Evolutionary conservation across 2,888 invertebrate genomes (phyloP).

Genomic region (Sinotaia quadrata): DNA sequence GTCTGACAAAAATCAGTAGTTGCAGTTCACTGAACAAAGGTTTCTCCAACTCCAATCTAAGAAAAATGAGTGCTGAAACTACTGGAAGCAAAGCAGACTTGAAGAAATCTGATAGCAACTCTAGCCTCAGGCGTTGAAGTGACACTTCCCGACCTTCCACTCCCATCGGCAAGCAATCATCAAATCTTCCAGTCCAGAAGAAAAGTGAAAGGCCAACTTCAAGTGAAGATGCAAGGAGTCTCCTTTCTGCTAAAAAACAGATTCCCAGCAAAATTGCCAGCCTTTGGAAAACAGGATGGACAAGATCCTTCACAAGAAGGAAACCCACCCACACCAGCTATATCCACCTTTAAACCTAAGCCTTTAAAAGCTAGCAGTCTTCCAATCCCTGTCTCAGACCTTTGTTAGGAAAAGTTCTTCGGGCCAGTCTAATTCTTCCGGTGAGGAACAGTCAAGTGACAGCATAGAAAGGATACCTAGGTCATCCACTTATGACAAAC

Average conservation of each 20-base stretch:
- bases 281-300: constrained; percentile 78
- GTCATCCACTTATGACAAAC: constrained; percentile 24
- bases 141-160: constrained; percentile 53
- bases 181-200: not conserved
- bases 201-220: constrained; percentile 8
- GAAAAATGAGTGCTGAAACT: constrained; percentile 29
- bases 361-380: not conserved
- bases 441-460: constrained; percentile 13
- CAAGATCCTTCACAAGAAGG: constrained; percentile 2
- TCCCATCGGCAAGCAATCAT: constrained; percentile 42
- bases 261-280: constrained; percentile 83
- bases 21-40: constrained; percentile 38
- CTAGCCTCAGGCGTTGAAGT: constrained; percentile 67
- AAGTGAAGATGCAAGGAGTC: no score
- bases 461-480: constrained; percentile 17
- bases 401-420: constrained; percentile 25
- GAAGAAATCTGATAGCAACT: constrained; percentile 58
- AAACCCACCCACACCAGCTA: constrained; percentile 1
- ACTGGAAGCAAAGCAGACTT: constrained; percentile 37
- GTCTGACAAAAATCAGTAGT: constrained; percentile 50
- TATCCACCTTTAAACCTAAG: not conserved
- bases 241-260: no score
- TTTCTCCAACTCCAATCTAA: constrained; percentile 44
- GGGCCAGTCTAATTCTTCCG: constrained; percentile 10
- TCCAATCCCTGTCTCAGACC: constrained; percentile 1